These are phyloP conservation scores for Alligator sinensis DNA, from an alignment of 2,113 vertebrate genomes.

Conservation along the genomic window DNA sequence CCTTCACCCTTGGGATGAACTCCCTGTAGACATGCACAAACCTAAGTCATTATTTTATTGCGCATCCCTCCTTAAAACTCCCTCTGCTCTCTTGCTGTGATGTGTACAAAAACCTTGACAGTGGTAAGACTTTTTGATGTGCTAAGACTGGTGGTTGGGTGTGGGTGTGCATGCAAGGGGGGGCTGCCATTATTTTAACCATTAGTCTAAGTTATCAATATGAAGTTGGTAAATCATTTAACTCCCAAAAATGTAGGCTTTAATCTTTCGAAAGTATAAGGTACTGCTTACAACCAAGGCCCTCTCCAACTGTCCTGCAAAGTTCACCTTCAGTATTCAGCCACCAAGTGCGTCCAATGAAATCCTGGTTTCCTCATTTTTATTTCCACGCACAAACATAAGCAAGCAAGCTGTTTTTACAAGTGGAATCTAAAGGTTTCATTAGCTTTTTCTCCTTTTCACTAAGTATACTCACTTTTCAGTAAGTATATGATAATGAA, in stretches of 20 bases:
- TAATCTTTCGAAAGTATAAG: not conserved
- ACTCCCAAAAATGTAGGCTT: not conserved
- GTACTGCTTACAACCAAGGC: not conserved
- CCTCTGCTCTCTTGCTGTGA: not conserved
- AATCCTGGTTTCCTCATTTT: not conserved
- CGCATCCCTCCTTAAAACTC: not conserved
- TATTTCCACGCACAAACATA: not conserved
- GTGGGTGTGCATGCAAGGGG: no score
- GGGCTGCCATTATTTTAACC: not conserved
- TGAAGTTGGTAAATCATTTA: not conserved
- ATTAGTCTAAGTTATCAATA: not conserved
- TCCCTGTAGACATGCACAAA: rapidly evolving
- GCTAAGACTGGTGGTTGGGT: no score
- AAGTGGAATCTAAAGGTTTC: not conserved
- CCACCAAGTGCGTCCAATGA: not conserved
- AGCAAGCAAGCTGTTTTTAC: not conserved
- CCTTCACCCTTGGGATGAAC: not conserved
- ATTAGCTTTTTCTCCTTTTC: not conserved
- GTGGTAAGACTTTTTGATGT: not conserved
- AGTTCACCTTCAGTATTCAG: not conserved
- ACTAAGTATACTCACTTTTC: not conserved
- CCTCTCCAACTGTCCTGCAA: not conserved
- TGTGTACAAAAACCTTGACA: not conserved
- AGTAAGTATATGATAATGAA: not conserved
- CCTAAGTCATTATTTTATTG: not conserved